Conservation (phyloP, 92 coral and sea anemone genomes). For the Porites evermanni region DNA sequence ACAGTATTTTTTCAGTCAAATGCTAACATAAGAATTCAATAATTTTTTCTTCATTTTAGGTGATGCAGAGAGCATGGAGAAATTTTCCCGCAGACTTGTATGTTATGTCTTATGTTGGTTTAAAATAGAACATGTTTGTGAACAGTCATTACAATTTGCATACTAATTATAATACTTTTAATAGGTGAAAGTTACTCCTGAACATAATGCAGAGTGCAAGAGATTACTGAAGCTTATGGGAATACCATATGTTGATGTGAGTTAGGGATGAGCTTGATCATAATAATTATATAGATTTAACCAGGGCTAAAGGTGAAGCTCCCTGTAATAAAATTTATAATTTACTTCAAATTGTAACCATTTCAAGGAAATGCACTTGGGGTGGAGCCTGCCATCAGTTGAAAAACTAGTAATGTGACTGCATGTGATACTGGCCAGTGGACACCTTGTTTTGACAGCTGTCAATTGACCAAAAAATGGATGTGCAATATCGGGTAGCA, state of each 20-base stretch:
- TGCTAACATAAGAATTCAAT: background rate
- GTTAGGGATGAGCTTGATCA: conserved; percentile 11
- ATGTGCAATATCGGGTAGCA: too few relatives aligned
- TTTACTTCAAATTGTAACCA: too few relatives aligned
- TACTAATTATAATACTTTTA: background rate
- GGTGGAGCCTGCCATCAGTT: too few relatives aligned
- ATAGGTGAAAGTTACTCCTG: conserved; percentile 93
- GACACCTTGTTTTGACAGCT: too few relatives aligned
- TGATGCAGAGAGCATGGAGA: conserved; percentile 92
- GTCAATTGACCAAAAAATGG: too few relatives aligned
- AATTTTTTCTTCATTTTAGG: conserved; percentile 45
- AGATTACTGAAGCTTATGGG: conserved; percentile 88
- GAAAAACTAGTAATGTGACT: too few relatives aligned
- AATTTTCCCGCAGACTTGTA: conserved; percentile 91
- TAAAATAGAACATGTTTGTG: background rate
- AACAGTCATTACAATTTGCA: too few relatives aligned
- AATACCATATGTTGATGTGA: conserved; percentile 85
- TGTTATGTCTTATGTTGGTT: background rate
- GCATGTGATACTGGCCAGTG: too few relatives aligned
- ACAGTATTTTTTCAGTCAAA: background rate
- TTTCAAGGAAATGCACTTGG: too few relatives aligned
- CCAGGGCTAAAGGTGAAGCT: too few relatives aligned
- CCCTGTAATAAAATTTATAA: too few relatives aligned
- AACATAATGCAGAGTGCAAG: conserved; percentile 92
- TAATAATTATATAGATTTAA: too few relatives aligned